phyloP scores from a whole-genome alignment of 2,797 vertebrate genomes.

The Ctenochaetus hawaiiensis region DNA sequence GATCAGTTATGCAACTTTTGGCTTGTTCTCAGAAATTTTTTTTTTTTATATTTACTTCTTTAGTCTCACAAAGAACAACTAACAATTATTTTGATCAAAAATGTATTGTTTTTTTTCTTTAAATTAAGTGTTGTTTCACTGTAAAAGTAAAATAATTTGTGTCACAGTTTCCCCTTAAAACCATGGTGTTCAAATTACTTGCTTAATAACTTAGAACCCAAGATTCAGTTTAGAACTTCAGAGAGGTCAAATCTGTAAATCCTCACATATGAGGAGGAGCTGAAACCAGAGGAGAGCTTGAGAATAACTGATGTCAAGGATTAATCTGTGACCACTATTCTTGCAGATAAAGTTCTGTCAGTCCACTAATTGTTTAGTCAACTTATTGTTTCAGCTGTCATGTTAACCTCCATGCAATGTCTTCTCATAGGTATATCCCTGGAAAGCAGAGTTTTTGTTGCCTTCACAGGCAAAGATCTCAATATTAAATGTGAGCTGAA shows the following conservation, averaged over 20 bases:
- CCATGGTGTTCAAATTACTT: background rate
- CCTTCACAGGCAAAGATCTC: conserved; percentile 58
- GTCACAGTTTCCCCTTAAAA: background rate
- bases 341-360: background rate
- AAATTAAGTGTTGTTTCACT: background rate
- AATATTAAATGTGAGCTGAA: accelerated
- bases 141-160: background rate
- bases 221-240: background rate
- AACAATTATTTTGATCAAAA: background rate
- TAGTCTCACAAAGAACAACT: background rate
- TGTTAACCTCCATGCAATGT: conserved; percentile 12
- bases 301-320: background rate
- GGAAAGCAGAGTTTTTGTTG: conserved; percentile 61
- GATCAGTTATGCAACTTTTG: background rate
- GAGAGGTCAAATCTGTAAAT: background rate
- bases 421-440: conserved; percentile 51
- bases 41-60: conserved; percentile 6
- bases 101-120: background rate
- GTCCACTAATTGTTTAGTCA: accelerated
- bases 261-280: background rate
- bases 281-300: background rate
- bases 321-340: background rate
- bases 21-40: background rate
- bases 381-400: background rate
- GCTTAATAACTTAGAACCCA: background rate